Base-by-base conservation (phyloP, 2,888 invertebrate species). In the Gryllus longicercus region DNA sequence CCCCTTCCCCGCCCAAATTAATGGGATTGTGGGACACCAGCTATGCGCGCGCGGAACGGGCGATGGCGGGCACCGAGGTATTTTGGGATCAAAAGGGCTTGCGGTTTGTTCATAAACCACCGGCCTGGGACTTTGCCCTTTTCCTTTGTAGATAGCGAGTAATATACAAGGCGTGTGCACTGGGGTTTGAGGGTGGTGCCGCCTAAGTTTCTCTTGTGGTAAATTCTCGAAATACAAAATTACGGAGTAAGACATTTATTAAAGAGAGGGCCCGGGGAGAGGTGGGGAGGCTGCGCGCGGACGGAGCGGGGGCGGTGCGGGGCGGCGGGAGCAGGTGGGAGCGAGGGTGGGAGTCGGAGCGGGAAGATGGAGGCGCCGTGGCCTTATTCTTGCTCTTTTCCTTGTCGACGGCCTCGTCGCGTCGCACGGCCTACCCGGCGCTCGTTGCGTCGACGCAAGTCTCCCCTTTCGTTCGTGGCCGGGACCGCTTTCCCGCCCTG, bases 171-270 rank as follows among this genome's bases (percentile, higher is more conserved):
- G 63, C 63, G 63, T 63, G 63, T n/a, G 63, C 63, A n/a, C 63
- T 63, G n/a, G 16, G 63, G 63, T 63, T 63, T 63, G 63, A 63
- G 63, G 16, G 16, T n/a, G 63, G 63, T 63, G 63, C 63, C 63
- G n/a, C 63, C 63, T 8, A 16, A 63, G 16, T 63, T 63, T 63
- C 63, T 63, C 63, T 63, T 63, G 63, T 63, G 63, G 63, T 63
- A 63, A 63, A 63, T 63, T 63, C 63, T 63, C 63, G 63, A 63
- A 63, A 63, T 16, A 63, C 63, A 63, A 63, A 63, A 63, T 63
- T 63, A 63, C 63, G 63, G 63, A 63, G 63, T 63, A 63, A 63
- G 63, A 63, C 63, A 63, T 63, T 63, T 63, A 63, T 63, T 63
- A 63, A 63, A 63, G 63, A 14, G n/a, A 63, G 16, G 63, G 63